These are phyloP conservation scores for Pycnonotus jocosus DNA, from an alignment of 2,113 vertebrate genomes.

Conservation along the genomic window DNA sequence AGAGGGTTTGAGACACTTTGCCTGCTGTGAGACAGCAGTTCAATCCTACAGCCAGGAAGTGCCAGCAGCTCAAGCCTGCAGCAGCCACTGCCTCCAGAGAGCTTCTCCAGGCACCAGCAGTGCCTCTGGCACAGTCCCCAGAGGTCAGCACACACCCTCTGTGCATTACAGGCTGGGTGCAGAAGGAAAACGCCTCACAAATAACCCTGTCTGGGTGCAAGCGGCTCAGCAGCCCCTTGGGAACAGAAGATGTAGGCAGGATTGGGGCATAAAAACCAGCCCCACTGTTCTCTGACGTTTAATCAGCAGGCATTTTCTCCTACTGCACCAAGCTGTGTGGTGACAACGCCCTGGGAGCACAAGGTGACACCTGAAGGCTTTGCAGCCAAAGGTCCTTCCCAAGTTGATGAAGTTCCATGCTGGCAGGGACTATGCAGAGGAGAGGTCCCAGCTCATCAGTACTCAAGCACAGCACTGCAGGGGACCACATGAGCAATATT, in stretches of 20 bases:
- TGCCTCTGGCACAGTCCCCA: rapidly evolving
- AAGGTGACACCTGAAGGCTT: slow-evolving; percentile 27
- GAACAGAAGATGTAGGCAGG: rapidly evolving
- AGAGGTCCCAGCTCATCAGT: slow-evolving; percentile 50
- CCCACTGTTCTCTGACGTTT: rapidly evolving
- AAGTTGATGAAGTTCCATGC: rapidly evolving
- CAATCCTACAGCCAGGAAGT: not conserved
- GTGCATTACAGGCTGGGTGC: not conserved
- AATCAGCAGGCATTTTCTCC: not conserved
- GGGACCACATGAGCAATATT: slow-evolving; percentile 72
- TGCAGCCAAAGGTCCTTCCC: not conserved
- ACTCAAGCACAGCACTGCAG: slow-evolving; percentile 48
- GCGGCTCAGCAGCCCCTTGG: not conserved
- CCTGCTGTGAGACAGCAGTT: slow-evolving; percentile 47
- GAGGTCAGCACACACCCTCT: not conserved
- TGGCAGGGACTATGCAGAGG: not conserved
- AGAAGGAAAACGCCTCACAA: not conserved
- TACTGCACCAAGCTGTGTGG: not conserved
- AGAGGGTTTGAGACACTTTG: not conserved
- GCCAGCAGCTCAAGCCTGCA: not conserved
- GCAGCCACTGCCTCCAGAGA: not conserved
- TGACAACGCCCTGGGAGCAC: not conserved
- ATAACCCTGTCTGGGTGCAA: not conserved
- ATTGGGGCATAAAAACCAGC: rapidly evolving
- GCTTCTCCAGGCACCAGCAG: not conserved